phyloP scores from a whole-genome alignment of 2,888 invertebrate genomes.

The Galeruca laticollis region DNA sequence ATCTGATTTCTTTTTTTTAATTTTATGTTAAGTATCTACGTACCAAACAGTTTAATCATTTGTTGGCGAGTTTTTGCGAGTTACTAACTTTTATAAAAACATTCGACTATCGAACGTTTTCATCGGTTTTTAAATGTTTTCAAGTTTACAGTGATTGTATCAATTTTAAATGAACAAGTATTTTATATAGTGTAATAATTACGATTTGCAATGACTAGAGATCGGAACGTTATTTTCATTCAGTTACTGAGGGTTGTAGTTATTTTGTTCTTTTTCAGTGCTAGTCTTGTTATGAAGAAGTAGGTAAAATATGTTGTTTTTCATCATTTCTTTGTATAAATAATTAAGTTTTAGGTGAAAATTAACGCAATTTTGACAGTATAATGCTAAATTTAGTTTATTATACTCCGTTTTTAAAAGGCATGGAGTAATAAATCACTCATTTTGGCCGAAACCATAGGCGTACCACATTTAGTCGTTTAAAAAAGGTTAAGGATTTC shows the following conservation, averaged over 20 bases:
- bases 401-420: too few species aligned
- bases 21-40: constrained; percentile 18
- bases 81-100: constrained; percentile 28
- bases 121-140: neutral
- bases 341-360: too few species aligned
- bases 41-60: constrained; percentile 20
- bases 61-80: constrained; percentile 28
- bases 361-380: too few species aligned
- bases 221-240: neutral
- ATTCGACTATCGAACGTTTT: neutral
- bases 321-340: too few species aligned
- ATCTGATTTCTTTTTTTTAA: constrained; percentile 8
- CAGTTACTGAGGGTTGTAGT: neutral
- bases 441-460: too few species aligned
- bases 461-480: too few species aligned
- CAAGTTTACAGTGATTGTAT: neutral
- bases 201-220: neutral
- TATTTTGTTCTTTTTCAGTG: neutral
- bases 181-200: too few species aligned
- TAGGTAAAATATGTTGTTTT: too few species aligned
- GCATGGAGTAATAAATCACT: too few species aligned
- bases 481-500: too few species aligned
- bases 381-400: too few species aligned
- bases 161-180: neutral
- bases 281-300: too few species aligned